Conservation (phyloP, 2,888 invertebrate species). For the Acronicta aceris region DNA sequence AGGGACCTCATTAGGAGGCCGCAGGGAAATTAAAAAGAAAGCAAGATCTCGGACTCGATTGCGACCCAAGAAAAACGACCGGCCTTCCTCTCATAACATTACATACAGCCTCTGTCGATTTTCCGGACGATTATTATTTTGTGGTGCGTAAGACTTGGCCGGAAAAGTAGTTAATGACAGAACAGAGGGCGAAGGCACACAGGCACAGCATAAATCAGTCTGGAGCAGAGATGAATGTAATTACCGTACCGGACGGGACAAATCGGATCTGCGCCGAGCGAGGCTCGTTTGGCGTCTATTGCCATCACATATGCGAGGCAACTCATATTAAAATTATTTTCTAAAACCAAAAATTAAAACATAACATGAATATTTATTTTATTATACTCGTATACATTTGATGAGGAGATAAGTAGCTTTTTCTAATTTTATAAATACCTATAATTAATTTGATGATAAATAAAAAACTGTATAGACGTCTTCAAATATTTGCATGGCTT, state of each 20-base stretch:
- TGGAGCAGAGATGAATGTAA: constrained; percentile 80
- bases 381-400: too few relatives aligned
- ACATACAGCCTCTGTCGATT: constrained; percentile 88
- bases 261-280: constrained; percentile 68
- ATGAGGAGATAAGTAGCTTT: neutral
- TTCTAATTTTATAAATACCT: neutral
- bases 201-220: constrained; percentile 78
- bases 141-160: constrained; percentile 87
- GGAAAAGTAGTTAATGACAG: constrained; percentile 84
- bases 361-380: neutral
- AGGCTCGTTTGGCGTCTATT: constrained; percentile 56
- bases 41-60: constrained; percentile 89
- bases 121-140: constrained; percentile 90
- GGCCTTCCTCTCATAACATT: constrained; percentile 88
- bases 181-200: constrained; percentile 68
- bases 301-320: constrained; percentile 15
- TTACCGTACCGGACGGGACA: constrained; percentile 75
- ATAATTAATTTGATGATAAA: neutral
- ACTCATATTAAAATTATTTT: constrained; percentile 5
- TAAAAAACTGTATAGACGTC: neutral
- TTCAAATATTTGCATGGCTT: constrained; percentile 18
- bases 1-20: constrained; percentile 89
- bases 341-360: neutral
- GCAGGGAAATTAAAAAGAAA: constrained; percentile 90
- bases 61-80: constrained; percentile 84